phyloP scores from a whole-genome alignment of 2,888 invertebrate species.

The Ceratothoa steindachneri region DNA sequence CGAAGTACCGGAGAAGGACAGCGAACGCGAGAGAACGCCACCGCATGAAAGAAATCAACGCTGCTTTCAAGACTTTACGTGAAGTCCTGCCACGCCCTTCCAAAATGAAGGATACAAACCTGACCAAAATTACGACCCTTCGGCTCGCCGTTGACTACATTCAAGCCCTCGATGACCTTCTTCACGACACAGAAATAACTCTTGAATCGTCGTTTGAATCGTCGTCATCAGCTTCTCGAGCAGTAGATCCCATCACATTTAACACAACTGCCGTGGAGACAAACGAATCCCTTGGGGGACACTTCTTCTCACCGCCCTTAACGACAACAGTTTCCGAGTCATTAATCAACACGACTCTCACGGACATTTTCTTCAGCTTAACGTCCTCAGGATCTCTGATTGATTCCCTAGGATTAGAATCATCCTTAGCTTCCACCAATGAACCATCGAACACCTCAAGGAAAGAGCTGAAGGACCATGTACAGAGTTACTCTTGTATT shows the following conservation, averaged over 20 bases:
- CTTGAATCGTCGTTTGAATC: not conserved
- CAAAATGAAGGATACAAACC: constrained; percentile 57
- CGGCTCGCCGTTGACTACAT: constrained; percentile 84
- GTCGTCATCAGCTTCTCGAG: not conserved
- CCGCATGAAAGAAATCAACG: constrained; percentile 83
- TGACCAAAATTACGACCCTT: constrained; percentile 80
- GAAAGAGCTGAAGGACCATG: not conserved
- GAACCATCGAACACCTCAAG: not conserved
- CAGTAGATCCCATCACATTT: not conserved
- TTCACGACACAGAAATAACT: constrained; percentile 51
- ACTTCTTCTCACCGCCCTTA: not conserved
- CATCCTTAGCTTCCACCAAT: not conserved
- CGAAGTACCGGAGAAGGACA: constrained; percentile 82
- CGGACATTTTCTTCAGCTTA: not conserved
- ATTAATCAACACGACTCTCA: not conserved
- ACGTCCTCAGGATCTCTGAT: not conserved
- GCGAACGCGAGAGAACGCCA: constrained; percentile 82
- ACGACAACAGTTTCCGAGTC: not conserved
- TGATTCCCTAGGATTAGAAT: not conserved
- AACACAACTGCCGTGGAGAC: not conserved
- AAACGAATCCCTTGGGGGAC: not conserved
- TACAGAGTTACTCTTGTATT: not conserved
- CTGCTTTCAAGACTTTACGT: constrained; percentile 76
- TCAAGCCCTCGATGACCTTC: constrained; percentile 66
- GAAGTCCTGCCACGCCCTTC: constrained; percentile 65